Percentiles rank a stretch among this genome's conserved stretches.
Evolutionary conservation across 2,888 invertebrate genomes (phyloP).

Genomic region (Phasia obesa): DNA sequence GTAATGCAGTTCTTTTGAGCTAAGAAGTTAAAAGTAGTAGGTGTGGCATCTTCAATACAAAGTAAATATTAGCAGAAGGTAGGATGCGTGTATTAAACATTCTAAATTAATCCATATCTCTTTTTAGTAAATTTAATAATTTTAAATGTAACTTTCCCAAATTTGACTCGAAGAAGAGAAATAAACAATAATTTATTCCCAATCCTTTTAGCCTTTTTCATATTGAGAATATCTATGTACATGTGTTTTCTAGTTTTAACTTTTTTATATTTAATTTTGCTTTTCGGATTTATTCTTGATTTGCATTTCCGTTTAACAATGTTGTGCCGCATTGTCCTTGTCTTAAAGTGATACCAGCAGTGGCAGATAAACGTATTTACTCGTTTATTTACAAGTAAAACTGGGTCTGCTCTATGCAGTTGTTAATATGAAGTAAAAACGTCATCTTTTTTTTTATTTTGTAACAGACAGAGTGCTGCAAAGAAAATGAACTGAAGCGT

Average conservation of each 20-base stretch:
- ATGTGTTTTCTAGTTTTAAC: neutral
- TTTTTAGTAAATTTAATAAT: too few relatives aligned
- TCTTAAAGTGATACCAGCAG: constrained; percentile 19
- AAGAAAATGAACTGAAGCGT: constrained; percentile 19
- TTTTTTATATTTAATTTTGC: neutral
- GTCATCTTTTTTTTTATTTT: neutral
- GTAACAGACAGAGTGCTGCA: constrained; percentile 12
- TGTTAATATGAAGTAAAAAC: constrained; percentile 28
- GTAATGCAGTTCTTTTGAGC: too few relatives aligned
- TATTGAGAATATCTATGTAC: neutral
- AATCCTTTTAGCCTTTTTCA: too few relatives aligned
- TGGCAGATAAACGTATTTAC: constrained; percentile 6
- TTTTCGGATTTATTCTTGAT: constrained; percentile 32
- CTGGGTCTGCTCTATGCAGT: constrained; percentile 25
- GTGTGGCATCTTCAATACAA: too few relatives aligned
- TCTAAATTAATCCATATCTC: too few relatives aligned
- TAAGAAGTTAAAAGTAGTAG: too few relatives aligned
- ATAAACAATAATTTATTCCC: too few relatives aligned
- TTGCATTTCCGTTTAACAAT: constrained; percentile 46
- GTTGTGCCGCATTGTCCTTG: constrained; percentile 67
- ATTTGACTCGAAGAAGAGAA: too few relatives aligned
- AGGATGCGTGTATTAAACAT: too few relatives aligned
- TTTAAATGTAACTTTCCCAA: too few relatives aligned
- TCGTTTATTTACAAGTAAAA: constrained; percentile 6
- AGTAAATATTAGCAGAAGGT: too few relatives aligned